phyloP scores from a whole-genome alignment of 2,797 vertebrate genomes.

The Chrysocyon brachyurus region DNA sequence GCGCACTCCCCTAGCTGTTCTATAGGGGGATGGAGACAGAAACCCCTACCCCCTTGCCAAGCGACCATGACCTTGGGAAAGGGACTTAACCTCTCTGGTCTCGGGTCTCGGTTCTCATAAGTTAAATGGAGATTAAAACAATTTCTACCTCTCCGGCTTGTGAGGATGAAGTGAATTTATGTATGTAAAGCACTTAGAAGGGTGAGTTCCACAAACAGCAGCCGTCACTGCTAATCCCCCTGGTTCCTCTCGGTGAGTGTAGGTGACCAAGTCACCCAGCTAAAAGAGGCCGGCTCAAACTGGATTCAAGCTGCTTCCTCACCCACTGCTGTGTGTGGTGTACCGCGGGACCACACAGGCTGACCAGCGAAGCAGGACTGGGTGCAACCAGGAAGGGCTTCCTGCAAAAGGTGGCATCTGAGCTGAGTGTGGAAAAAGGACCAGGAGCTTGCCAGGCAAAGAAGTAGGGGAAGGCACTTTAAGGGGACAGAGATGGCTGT shows the following conservation, averaged over 20 bases:
- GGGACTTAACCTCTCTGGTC: background rate
- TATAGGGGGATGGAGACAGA: background rate
- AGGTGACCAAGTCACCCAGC: background rate
- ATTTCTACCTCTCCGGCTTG: background rate
- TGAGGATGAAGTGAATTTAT: slow-evolving; percentile 10
- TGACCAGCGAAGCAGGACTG: background rate
- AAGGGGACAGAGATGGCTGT: background rate
- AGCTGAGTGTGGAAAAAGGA: background rate
- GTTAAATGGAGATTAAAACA: background rate
- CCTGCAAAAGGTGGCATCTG: background rate
- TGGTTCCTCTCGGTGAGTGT: background rate
- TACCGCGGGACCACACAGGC: background rate
- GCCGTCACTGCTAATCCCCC: background rate
- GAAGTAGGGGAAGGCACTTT: background rate
- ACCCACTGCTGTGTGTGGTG: background rate
- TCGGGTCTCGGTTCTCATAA: background rate
- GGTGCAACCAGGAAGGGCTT: background rate
- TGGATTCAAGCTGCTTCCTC: background rate
- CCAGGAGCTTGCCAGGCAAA: background rate
- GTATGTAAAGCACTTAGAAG: background rate
- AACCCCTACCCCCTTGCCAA: background rate
- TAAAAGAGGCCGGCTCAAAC: background rate
- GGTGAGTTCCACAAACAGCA: background rate
- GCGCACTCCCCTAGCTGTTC: background rate
- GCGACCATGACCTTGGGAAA: background rate